These are phyloP conservation scores for Aporophyla nigra DNA, from an alignment of 2,888 invertebrate genomes.

Conservation along the genomic window DNA sequence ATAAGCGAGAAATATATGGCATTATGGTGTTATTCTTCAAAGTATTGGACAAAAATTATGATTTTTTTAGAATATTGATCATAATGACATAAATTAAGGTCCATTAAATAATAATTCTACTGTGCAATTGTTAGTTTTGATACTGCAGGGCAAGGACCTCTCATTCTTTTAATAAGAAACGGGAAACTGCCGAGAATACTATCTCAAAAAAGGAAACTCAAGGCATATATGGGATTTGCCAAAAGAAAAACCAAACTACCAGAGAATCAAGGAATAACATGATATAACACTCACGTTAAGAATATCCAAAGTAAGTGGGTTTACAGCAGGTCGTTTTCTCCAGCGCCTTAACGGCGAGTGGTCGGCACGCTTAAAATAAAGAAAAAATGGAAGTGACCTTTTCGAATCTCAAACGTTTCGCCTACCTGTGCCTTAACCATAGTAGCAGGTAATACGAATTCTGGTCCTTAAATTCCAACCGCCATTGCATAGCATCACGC, in stretches of 20 bases:
- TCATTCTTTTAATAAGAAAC: not conserved
- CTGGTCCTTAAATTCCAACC: not conserved
- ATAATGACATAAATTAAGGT: not conserved
- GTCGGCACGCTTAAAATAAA: slow-evolving; percentile 25
- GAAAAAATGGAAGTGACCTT: slow-evolving; percentile 35
- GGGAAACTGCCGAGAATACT: slow-evolving; percentile 7
- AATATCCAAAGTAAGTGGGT: slow-evolving; percentile 12
- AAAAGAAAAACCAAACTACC: slow-evolving; percentile 6
- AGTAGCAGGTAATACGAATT: slow-evolving; percentile 20
- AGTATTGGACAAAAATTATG: not conserved
- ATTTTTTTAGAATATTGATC: not conserved
- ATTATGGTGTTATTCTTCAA: slow-evolving; percentile 3
- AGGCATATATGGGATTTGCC: not conserved
- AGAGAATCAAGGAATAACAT: slow-evolving; percentile 7
- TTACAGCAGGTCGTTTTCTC: slow-evolving; percentile 6
- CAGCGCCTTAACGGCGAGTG: slow-evolving; percentile 3
- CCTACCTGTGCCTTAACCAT: slow-evolving; percentile 3
- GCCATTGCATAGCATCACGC: not conserved
- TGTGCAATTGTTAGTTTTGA: not conserved
- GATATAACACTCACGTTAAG: slow-evolving; percentile 20
- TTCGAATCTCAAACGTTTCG: slow-evolving; percentile 17
- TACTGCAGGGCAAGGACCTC: not conserved
- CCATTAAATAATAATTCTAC: slow-evolving; percentile 1
- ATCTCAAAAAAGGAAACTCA: not conserved
- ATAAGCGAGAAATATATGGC: slow-evolving; percentile 10